These are phyloP conservation scores for Tadarida brasiliensis DNA, from an alignment of 2,797 vertebrate genomes.

Conservation along the genomic window DNA sequence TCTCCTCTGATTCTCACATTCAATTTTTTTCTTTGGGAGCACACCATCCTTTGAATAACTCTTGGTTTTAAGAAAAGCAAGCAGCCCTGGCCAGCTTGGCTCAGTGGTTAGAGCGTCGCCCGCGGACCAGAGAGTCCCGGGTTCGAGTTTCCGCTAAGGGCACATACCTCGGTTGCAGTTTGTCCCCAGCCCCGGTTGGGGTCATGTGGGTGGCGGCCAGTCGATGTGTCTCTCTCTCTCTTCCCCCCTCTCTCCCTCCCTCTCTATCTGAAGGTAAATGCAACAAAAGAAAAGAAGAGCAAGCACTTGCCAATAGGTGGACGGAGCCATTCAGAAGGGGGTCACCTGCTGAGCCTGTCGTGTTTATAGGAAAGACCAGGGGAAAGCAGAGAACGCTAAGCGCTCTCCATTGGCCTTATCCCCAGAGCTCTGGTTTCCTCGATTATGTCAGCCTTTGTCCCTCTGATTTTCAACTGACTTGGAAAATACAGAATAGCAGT, in stretches of 20 bases:
- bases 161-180: no score
- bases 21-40: not conserved
- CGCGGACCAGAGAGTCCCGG: no score
- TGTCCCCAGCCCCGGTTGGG: no score
- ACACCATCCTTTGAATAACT: slow-evolving; percentile 1
- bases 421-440: slow-evolving; percentile 8
- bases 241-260: no score
- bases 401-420: not conserved
- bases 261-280: no score
- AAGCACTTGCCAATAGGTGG: not conserved
- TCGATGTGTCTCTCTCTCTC: no score
- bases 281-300: not conserved
- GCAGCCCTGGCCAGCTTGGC: no score
- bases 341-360: not conserved
- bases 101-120: no score
- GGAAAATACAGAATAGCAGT: slow-evolving; percentile 33
- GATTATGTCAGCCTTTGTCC: slow-evolving; percentile 34
- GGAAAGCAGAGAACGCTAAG: not conserved
- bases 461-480: slow-evolving; percentile 61
- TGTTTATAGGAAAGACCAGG: not conserved
- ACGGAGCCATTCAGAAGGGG: not conserved
- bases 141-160: no score
- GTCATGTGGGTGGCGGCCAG: no score
- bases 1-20: not conserved
- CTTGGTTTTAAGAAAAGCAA: not conserved